Conservation (phyloP, 1,140 invertebrate species). For the Brachionus rubens region DNA sequence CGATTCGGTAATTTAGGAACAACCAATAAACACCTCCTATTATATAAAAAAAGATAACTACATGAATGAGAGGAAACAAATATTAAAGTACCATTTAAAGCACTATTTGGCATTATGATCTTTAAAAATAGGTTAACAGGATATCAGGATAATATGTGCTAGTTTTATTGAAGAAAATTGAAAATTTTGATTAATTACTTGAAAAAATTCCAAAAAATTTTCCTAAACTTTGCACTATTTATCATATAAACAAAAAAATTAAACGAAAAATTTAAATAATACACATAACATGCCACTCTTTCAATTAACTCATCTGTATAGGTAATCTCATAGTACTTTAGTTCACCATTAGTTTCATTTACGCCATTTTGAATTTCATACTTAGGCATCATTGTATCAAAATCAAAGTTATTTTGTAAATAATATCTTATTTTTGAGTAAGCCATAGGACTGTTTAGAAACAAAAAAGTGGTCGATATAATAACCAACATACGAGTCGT, state of each 20-base stretch:
- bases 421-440: background rate
- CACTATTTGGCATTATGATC: no score
- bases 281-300: slow-evolving; percentile 53
- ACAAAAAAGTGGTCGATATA: slow-evolving; percentile 75
- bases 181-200: no score
- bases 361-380: background rate
- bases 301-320: slow-evolving; percentile 16
- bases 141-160: no score
- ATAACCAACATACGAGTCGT: slow-evolving; percentile 66
- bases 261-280: slow-evolving; percentile 77
- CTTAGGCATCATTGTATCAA: background rate
- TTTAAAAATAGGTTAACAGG: no score
- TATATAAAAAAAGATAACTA: no score
- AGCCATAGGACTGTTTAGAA: slow-evolving; percentile 49
- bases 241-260: slow-evolving; percentile 74
- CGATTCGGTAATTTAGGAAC: no score
- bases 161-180: no score
- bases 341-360: background rate
- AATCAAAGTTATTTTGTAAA: background rate
- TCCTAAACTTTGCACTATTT: slow-evolving; percentile 27
- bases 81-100: no score
- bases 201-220: no score
- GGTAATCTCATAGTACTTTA: no score
- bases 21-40: no score
- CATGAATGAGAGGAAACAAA: no score